These are phyloP conservation scores for Euwallacea fornicatus DNA, from an alignment of 1,140 invertebrate species.

Conservation along the genomic window DNA sequence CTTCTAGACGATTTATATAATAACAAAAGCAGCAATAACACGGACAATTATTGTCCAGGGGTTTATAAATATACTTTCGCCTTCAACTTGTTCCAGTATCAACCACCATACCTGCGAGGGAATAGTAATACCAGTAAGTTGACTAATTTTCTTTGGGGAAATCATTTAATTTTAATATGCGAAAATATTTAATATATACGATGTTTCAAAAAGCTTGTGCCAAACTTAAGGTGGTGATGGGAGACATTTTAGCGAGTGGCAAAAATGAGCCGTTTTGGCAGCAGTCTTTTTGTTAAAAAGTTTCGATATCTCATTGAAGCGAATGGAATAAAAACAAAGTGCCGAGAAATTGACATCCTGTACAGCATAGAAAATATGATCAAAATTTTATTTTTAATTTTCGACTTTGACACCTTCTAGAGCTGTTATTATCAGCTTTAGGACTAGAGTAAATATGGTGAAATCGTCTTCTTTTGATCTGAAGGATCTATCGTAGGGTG, in stretches of 20 bases:
- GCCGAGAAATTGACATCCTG: no score
- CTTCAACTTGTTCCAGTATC: neutral
- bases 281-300: no score
- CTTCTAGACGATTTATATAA: slow-evolving; percentile 16
- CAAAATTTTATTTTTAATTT: no score
- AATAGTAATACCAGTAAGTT: neutral
- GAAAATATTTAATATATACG: no score
- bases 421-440: no score
- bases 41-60: slow-evolving; percentile 2
- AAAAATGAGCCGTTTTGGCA: neutral
- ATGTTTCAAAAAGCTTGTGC: neutral
- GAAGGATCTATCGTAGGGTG: neutral
- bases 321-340: no score
- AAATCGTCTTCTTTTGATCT: neutral
- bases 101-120: neutral
- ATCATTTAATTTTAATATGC: neutral
- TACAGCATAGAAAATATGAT: no score
- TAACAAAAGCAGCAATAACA: slow-evolving; percentile 7
- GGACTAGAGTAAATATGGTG: no score
- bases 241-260: no score
- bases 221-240: neutral
- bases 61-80: neutral
- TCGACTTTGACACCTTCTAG: neutral
- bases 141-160: neutral
- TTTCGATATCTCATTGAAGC: no score